phyloP scores from a whole-genome alignment of 2,888 invertebrate genomes.

The Tortricodes alternella region DNA sequence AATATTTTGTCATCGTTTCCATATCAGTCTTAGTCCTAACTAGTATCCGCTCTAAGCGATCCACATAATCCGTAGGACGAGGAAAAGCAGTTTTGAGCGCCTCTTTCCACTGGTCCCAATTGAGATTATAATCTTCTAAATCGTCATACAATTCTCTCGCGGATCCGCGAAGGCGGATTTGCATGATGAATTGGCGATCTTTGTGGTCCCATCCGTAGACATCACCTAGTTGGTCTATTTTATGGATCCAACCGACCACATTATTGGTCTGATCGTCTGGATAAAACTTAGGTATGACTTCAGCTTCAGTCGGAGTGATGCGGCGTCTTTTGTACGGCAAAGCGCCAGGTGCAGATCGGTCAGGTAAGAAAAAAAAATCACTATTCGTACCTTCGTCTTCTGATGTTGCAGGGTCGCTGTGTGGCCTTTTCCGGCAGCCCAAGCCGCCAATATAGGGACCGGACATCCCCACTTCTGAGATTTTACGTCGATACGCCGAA shows the following conservation, averaged over 20 bases:
- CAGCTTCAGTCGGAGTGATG: conserved; percentile 24
- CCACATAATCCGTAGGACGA: neutral
- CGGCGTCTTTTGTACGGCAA: neutral
- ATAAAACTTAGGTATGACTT: conserved; percentile 34
- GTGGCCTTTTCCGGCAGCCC: neutral
- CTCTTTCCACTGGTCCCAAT: conserved; percentile 44
- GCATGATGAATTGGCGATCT: conserved; percentile 36
- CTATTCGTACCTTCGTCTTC: neutral
- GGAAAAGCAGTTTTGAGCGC: conserved; percentile 3
- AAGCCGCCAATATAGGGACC: neutral
- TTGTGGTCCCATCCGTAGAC: conserved; percentile 37
- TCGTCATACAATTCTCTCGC: conserved; percentile 40
- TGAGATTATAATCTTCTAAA: conserved; percentile 37
- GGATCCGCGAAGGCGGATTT: conserved; percentile 37
- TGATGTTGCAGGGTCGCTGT: neutral
- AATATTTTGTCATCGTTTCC: conserved; percentile 4
- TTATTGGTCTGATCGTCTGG: conserved; percentile 34
- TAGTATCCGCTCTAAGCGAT: conserved; percentile 29
- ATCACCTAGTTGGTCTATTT: conserved; percentile 43
- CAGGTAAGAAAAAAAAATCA: neutral
- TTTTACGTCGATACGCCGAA: no score
- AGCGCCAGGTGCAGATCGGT: neutral
- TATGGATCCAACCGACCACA: conserved; percentile 40
- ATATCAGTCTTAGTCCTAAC: neutral
- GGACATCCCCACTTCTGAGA: neutral